Percentiles rank a stretch among this genome's conserved stretches.
These are phyloP conservation scores for Thalassophryne amazonica DNA, from an alignment of 2,797 vertebrate genomes.

Conservation along the genomic window DNA sequence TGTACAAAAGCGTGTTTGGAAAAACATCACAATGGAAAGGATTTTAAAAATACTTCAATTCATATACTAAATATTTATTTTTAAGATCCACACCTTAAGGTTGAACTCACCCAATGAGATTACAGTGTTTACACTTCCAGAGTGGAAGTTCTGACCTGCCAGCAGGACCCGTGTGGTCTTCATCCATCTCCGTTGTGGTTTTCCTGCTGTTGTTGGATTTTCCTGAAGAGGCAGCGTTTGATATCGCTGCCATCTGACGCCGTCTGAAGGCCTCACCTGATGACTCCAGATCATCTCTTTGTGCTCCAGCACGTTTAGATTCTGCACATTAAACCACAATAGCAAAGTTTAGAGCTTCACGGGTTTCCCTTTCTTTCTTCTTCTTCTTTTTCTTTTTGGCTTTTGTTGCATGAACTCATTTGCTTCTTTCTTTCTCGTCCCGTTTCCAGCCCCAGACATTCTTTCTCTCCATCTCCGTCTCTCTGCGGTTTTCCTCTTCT, in stretches of 20 bases:
- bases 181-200: slow-evolving; percentile 25
- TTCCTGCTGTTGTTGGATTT: slow-evolving; percentile 17
- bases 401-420: not conserved
- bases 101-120: not conserved
- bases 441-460: slow-evolving; percentile 17
- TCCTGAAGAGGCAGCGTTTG: slow-evolving; percentile 23
- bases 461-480: slow-evolving; percentile 8
- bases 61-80: too few species aligned
- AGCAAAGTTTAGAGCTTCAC: slow-evolving; percentile 8
- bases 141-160: not conserved
- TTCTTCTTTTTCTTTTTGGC: not conserved
- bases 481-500: slow-evolving; percentile 28
- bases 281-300: not conserved
- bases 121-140: not conserved
- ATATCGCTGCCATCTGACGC: slow-evolving; percentile 10
- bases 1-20: too few species aligned
- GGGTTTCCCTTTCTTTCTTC: not conserved
- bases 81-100: not conserved
- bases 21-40: too few species aligned
- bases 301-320: slow-evolving; percentile 2
- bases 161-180: slow-evolving; percentile 1
- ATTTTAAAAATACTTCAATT: too few species aligned
- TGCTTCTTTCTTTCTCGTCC: not conserved
- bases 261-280: not conserved
- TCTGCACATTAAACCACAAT: slow-evolving; percentile 9